These are phyloP conservation scores for Pseudeuparius sepicola DNA, from an alignment of 2,888 invertebrate species.

Conservation along the genomic window DNA sequence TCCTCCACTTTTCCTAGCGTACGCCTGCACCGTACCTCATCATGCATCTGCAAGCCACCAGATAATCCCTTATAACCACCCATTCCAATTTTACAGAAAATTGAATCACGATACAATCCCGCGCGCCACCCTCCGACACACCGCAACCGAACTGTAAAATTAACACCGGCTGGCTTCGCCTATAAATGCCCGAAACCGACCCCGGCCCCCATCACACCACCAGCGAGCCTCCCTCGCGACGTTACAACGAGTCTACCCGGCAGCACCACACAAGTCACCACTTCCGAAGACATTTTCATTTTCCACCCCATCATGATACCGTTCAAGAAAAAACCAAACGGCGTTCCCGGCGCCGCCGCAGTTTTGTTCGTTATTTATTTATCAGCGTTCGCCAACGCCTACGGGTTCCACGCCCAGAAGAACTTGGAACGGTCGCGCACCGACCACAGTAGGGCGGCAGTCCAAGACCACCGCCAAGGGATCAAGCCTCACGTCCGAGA, in stretches of 20 bases:
- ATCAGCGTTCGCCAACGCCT: too few relatives aligned
- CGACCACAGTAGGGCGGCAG: too few relatives aligned
- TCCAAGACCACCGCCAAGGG: too few relatives aligned
- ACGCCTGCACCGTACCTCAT: too few relatives aligned
- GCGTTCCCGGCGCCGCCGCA: slow-evolving; percentile 11
- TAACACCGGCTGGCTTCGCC: background rate
- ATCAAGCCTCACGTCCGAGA: slow-evolving; percentile 13
- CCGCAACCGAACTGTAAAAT: slow-evolving; percentile 18
- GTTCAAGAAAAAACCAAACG: slow-evolving; percentile 17
- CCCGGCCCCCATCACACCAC: background rate
- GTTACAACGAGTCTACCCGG: slow-evolving; percentile 12
- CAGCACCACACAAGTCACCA: slow-evolving; percentile 18
- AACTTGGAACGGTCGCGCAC: too few relatives aligned
- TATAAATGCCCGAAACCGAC: slow-evolving; percentile 10
- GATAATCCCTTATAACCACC: too few relatives aligned
- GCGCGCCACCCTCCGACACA: too few relatives aligned
- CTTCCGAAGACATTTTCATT: slow-evolving; percentile 7
- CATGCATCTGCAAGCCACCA: too few relatives aligned
- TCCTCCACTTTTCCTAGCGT: too few relatives aligned
- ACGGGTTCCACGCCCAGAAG: too few relatives aligned
- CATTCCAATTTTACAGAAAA: slow-evolving; percentile 17
- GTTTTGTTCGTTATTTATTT: slow-evolving; percentile 15
- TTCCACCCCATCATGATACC: slow-evolving; percentile 15
- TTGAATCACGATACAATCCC: slow-evolving; percentile 12
- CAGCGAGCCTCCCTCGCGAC: slow-evolving; percentile 10